Conservation (phyloP, 2,888 invertebrate species). For the Mechanitis mazaeus region DNA sequence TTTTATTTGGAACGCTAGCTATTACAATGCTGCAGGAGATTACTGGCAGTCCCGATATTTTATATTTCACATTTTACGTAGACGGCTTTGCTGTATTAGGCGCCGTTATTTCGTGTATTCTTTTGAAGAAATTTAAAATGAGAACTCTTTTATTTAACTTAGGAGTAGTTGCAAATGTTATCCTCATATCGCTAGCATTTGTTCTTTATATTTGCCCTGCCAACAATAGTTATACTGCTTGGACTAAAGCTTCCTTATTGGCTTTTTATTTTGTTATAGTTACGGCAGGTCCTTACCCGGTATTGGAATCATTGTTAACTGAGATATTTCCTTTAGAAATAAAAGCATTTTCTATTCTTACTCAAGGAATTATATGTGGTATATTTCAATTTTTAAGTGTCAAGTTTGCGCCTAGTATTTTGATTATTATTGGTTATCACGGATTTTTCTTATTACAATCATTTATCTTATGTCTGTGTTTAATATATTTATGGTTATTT, state of each 20-base stretch:
- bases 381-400: constrained; percentile 32
- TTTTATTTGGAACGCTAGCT: constrained; percentile 27
- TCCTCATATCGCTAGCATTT: constrained; percentile 19
- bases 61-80: constrained; percentile 26
- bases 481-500: constrained; percentile 33
- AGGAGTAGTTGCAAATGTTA: constrained; percentile 24
- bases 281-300: constrained; percentile 34
- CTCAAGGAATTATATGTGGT: constrained; percentile 28
- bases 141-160: constrained; percentile 23
- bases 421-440: constrained; percentile 33
- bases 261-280: constrained; percentile 32
- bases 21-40: constrained; percentile 31
- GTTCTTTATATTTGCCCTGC: constrained; percentile 24
- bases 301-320: constrained; percentile 32
- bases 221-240: constrained; percentile 14
- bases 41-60: constrained; percentile 25
- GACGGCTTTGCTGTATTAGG: constrained; percentile 28
- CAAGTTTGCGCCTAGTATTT: constrained; percentile 30
- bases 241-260: constrained; percentile 28
- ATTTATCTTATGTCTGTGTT: constrained; percentile 27
- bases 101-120: constrained; percentile 20
- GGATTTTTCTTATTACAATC: constrained; percentile 36
- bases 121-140: constrained; percentile 26
- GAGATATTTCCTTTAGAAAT: constrained; percentile 37
- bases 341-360: constrained; percentile 29